Evolutionary conservation across 2,113 vertebrate genomes (phyloP), one percentile per base, ranked within the genome.

Genomic region (Heterocephalus glaber): DNA sequence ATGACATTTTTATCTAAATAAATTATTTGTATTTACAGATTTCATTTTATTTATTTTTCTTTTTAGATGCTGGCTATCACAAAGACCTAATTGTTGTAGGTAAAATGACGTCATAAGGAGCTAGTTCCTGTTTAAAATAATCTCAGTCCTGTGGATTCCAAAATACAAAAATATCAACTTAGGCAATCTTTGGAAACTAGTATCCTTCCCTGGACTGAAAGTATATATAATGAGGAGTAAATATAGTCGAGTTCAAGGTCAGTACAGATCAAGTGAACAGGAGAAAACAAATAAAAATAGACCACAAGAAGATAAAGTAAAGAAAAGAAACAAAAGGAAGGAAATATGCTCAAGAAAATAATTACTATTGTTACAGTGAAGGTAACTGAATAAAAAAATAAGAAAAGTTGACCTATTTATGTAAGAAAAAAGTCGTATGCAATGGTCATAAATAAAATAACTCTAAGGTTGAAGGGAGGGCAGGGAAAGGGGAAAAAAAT

Each of bases 301-400:
- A 63, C 28, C 72, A 90, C 19, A 56, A 70, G 66, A 82, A 92
- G 86, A 95, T 44, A 91, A 89, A 68, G 28, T 70, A 85, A 90
- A 95, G 94, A 89, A 91, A 93, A 94, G 66, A 86, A 96, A 77
- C 61, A 86, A 87, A 94, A 96, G 95, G 89, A 90, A 97, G 89
- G 90, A 95, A 95, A 82, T 93, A 33, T 83, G 35, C 16, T 49
- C 38, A 60, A 94, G 54, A 72, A 96, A 90, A 28, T 52, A 74
- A 47, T 95, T 80, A 66, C 14, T 17, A 65, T 83, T 96, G 89
- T 94, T 81, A 61, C 7, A 58, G 7, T 86, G 47, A 90, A 82
- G 70, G 20, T 17, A 70, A 80, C n/a, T 6, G 17, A 80, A 80
- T 28, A 44, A 49, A 87, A 94, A 92, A 94, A 72, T 24, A 92